phyloP scores from a whole-genome alignment of 2,888 invertebrate genomes.

The Labia minor region DNA sequence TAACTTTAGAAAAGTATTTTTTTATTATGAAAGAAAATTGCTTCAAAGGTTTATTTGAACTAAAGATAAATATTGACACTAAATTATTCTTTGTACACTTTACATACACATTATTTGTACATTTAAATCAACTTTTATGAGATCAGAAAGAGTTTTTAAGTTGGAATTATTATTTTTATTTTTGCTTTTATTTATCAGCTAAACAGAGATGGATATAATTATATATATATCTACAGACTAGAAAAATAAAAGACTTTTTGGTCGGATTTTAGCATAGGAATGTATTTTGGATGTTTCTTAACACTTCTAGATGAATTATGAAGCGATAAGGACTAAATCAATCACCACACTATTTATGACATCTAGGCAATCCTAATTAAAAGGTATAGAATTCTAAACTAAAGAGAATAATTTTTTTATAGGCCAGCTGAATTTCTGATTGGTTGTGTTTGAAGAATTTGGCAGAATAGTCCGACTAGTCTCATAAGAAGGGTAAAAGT shows the following conservation, averaged over 20 bases:
- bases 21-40: constrained; percentile 3
- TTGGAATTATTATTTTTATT: not conserved
- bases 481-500: not conserved
- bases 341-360: not conserved
- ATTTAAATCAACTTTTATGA: constrained; percentile 2
- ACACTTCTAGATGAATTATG: constrained; percentile 5
- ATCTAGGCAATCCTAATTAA: not conserved
- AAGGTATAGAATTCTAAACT: constrained; percentile 5
- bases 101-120: constrained; percentile 4
- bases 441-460: not conserved
- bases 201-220: not conserved
- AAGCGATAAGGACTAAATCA: not conserved
- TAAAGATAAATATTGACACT: constrained; percentile 13
- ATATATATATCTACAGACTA: constrained; percentile 2
- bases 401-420: not conserved
- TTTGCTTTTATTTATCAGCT: not conserved
- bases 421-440: not conserved
- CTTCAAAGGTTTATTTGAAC: constrained; percentile 13
- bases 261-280: constrained; percentile 8
- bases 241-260: constrained; percentile 13
- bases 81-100: constrained; percentile 8
- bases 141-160: not conserved
- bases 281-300: not conserved
- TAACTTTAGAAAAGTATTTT: not conserved
- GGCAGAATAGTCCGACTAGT: not conserved